Base-by-base conservation (phyloP, 2,888 invertebrate genomes). In the Tanaodytes sp. region DNA sequence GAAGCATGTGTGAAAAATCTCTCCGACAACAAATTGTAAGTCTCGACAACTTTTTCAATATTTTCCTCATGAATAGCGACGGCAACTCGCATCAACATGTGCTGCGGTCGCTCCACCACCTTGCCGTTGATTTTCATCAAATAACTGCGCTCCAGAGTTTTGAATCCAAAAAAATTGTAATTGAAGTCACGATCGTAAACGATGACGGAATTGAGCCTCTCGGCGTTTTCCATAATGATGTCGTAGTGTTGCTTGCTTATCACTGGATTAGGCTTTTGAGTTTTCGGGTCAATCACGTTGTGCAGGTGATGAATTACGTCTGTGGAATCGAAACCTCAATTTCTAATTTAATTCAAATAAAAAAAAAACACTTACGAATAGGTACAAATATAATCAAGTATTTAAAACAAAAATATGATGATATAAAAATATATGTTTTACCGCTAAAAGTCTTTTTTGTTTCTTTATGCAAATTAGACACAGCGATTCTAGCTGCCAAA, bases 111-210 rank as follows among this genome's bases (percentile, higher is more conserved):
- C 85, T 99, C 99, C 0, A 90, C 97, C 49, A 97, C 93, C 89
- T 95, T 95, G 0, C 92, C 93, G 82, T 95, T 89, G 51, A 97
- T 94, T 86, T 94, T 96, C 62, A 98, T 86, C 73, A 99, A 87
- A 85, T 99, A 99, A 0, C 98, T 97, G 42, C 96, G 89, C 81
- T 99, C 98, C 55, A 99, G 86, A 0, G 98, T 99, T 89, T 98
- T 98, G 82, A 98, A 98, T n/a, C 98, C 99, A 88, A 99, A 99
- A 84, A 96, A 99, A 82, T 96, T 97, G 86, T 98, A 99, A 65
- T 90, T 92, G 85, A 95, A 99, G 86, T 99, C 99, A 76, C 98
- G 90, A 82, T 98, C 97, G 85, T 98, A 97, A 36, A 98, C 95
- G 76, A 99, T 97, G 15, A 96, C 93, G 0, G 97, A 96, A 85